These are phyloP conservation scores for Agrilus planipennis DNA, from an alignment of 1,140 invertebrate species.

Conservation along the genomic window DNA sequence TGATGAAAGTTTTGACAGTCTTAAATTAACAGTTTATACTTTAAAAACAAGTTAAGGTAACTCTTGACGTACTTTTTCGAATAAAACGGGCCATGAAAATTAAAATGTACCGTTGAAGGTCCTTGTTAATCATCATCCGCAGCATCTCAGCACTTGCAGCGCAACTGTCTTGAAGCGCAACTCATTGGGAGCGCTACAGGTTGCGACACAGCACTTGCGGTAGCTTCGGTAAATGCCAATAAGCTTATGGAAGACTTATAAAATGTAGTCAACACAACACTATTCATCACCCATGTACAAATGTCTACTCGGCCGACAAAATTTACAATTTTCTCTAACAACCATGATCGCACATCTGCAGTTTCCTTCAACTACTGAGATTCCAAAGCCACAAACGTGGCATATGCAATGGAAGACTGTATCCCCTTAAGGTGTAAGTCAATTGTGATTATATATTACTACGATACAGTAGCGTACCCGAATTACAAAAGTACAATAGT, in stretches of 20 bases:
- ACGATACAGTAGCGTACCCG: no score
- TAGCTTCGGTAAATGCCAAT: conserved; percentile 28
- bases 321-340: no score
- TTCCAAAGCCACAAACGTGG: no score
- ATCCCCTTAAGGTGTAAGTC: no score
- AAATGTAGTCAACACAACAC: conserved; percentile 36
- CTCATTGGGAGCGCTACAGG: conserved; percentile 13
- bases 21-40: neutral
- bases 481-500: no score
- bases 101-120: conserved; percentile 33
- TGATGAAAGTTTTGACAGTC: no score
- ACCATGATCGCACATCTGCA: no score
- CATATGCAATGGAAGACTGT: no score
- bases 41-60: neutral
- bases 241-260: conserved; percentile 34
- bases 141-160: conserved; percentile 29
- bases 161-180: conserved; percentile 26
- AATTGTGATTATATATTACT: no score
- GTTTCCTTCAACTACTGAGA: no score
- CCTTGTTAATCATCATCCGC: conserved; percentile 26
- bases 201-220: conserved; percentile 29
- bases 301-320: no score
- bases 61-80: conserved; percentile 4
- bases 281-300: conserved; percentile 32
- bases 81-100: conserved; percentile 1